phyloP scores from a whole-genome alignment of 2,888 invertebrate species.

The Aleiodes alternator region DNA sequence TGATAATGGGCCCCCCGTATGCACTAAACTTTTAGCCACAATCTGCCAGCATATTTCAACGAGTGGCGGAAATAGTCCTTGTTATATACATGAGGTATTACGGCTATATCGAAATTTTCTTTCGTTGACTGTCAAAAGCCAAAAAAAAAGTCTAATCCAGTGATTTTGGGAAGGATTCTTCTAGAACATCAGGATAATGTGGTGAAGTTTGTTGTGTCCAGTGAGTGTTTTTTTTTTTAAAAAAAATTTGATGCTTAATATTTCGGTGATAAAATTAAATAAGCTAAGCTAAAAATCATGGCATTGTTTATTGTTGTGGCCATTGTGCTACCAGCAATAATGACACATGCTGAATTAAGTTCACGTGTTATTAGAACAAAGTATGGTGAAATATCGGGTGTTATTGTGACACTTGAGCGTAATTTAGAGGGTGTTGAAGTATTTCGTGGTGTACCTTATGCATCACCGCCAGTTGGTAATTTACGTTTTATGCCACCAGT shows the following conservation, averaged over 20 bases:
- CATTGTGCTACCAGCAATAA: constrained; percentile 59
- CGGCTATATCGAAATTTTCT: background rate
- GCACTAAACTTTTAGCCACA: constrained; percentile 57
- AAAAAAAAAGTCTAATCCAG: background rate
- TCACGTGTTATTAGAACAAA: constrained; percentile 92
- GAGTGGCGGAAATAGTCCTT: constrained; percentile 40
- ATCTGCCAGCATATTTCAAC: constrained; percentile 54
- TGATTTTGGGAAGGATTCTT: background rate
- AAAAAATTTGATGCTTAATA: background rate
- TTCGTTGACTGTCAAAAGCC: too few relatives aligned
- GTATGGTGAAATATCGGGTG: constrained; percentile 91
- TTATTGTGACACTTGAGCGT: constrained; percentile 86
- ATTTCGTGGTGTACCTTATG: constrained; percentile 95
- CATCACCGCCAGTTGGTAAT: constrained; percentile 91
- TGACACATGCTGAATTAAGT: constrained; percentile 77
- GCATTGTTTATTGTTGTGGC: constrained; percentile 33
- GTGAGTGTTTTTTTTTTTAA: constrained; percentile 5
- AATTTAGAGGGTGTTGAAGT: constrained; percentile 91
- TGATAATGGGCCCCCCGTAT: constrained; percentile 57
- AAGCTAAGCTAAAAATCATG: constrained; percentile 23
- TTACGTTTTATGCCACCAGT: constrained; percentile 98
- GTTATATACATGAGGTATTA: constrained; percentile 5
- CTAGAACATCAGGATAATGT: background rate
- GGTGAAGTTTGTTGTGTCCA: background rate
- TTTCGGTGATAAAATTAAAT: background rate